These are phyloP conservation scores for Dolichomitus sp. DNA, from an alignment of 2,888 invertebrate species.

Conservation along the genomic window DNA sequence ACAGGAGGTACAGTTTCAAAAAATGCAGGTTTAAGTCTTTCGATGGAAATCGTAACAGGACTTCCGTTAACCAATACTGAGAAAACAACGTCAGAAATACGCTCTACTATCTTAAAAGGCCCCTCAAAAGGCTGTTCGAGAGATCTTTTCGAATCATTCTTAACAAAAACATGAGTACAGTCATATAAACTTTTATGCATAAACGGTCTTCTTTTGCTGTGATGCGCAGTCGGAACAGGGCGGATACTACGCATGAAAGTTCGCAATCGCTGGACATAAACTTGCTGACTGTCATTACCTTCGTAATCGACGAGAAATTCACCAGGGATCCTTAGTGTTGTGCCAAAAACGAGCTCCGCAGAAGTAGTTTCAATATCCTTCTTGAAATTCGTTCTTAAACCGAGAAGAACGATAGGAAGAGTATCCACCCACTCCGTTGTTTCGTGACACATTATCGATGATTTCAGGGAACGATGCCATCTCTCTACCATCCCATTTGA, in stretches of 20 bases:
- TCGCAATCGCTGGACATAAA: constrained; percentile 13
- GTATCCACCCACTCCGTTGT: constrained; percentile 10
- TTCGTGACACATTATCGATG: constrained; percentile 5
- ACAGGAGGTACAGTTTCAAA: no score
- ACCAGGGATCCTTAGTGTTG: no score
- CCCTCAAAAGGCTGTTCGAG: constrained; percentile 13
- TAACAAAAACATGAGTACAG: constrained; percentile 9
- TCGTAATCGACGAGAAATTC: constrained; percentile 15
- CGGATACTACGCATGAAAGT: constrained; percentile 2
- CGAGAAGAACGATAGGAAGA: constrained; percentile 6
- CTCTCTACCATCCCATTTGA: constrained; percentile 15
- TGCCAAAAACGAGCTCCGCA: no score
- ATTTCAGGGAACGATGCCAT: constrained; percentile 14
- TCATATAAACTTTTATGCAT: not conserved
- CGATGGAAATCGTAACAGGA: no score
- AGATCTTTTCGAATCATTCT: not conserved
- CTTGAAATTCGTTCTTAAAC: constrained; percentile 17
- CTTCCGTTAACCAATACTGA: not conserved
- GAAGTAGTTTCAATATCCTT: constrained; percentile 29
- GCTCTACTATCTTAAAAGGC: not conserved
- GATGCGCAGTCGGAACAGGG: constrained; percentile 6
- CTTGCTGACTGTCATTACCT: constrained; percentile 14
- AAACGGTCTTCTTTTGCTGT: not conserved
- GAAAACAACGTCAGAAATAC: constrained; percentile 9
- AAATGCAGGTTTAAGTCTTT: no score